Base-by-base conservation (phyloP, 1,140 invertebrate species). In the Cotesia glomerata region DNA sequence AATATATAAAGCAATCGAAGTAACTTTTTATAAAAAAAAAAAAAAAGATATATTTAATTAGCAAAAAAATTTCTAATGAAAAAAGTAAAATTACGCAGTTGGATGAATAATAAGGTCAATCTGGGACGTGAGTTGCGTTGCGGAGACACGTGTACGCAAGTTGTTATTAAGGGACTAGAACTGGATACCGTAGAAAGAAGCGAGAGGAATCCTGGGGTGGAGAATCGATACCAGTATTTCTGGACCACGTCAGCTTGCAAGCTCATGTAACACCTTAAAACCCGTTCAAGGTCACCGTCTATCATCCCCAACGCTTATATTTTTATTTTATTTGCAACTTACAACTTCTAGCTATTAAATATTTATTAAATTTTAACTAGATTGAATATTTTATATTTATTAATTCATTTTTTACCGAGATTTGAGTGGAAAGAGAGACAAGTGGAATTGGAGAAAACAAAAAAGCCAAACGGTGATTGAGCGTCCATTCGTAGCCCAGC, bases 81-180 rank as follows among this genome's bases (percentile, higher is more conserved):
- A 62, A 62, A n/a, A 39, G 34, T 9, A n/a, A 14, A 34, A 39
- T 14, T 36, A 64, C 11, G 34, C 62, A 63, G 32, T 39, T 7
- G 9, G 8, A 14, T 13, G 14, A 32, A 35, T 64, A 64, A 64
- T 64, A 45, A 64, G 62, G 36, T 64, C 62, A 64, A 45, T 35
- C 62, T 64, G 62, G 62, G 34, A 64, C 62, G 32, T 14, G 62
- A 64, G 36, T 64, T n/a, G 62, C 62, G 45, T 69, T n/a, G 36
- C 14, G 16, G 45, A 59, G 51, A 49, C 61, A 45, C 49, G 69
- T 63, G 61, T 63, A 62, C 45, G 18, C 69, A 52, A 32, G 26
- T 61, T 59, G 7, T 9, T 45, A 71, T 71, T 45, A 51, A 62
- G 61, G 59, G 59, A 58, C n/a, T 26, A 26, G 26, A 26, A 26